Conservation (phyloP, 1,140 invertebrate genomes). For the Epicauta chinensis region DNA sequence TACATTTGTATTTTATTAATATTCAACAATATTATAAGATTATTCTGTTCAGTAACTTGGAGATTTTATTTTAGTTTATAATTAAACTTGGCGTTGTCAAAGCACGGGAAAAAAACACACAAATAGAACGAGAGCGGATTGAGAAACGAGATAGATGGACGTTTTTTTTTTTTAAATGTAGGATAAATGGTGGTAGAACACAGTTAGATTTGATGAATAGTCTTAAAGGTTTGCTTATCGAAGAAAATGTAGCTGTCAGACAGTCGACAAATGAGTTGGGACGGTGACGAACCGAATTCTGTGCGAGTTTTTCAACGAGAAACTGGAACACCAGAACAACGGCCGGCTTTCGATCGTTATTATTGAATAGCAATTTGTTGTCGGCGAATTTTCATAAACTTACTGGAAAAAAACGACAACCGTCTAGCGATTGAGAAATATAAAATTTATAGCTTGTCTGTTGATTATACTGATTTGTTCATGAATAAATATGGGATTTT, state of each 20-base stretch:
- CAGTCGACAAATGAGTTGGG: conserved; percentile 10
- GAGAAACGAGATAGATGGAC: too few relatives aligned
- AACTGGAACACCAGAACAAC: conserved; percentile 9
- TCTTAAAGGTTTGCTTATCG: conserved; percentile 14
- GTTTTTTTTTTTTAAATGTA: too few relatives aligned
- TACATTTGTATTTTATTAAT: too few relatives aligned
- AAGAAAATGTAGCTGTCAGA: conserved; percentile 14
- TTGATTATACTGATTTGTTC: conserved; percentile 10
- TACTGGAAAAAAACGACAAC: not conserved
- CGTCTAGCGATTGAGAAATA: conserved; percentile 13
- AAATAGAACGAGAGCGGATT: too few relatives aligned
- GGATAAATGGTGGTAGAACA: too few relatives aligned
- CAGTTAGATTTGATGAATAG: conserved; percentile 14
- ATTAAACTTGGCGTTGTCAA: too few relatives aligned
- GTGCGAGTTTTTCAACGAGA: conserved; percentile 4
- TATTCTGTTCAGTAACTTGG: too few relatives aligned
- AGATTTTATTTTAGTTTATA: too few relatives aligned
- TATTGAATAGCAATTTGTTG: not conserved
- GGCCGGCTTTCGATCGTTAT: not conserved
- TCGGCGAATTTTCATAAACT: conserved; percentile 6
- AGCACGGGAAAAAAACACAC: too few relatives aligned
- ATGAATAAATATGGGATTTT: conserved; percentile 16
- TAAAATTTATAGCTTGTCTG: conserved; percentile 15
- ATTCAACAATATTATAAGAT: too few relatives aligned
- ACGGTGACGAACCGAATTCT: conserved; percentile 10